phyloP scores from a whole-genome alignment of 92 coral and sea anemone genomes.

The Phenganax subtilis region DNA sequence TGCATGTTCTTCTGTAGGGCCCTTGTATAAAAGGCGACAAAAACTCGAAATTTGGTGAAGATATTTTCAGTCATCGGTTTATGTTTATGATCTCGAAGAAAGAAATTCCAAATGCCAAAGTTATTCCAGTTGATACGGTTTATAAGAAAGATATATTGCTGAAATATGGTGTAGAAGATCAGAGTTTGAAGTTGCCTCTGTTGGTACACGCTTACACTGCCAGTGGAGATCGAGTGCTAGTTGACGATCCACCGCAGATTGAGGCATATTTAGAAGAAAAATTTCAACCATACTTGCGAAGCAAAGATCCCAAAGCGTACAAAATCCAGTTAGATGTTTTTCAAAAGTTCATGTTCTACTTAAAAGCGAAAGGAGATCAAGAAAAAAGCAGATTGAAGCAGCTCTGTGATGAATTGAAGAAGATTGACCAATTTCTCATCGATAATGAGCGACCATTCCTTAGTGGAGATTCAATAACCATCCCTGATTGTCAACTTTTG shows the following conservation, averaged over 20 bases:
- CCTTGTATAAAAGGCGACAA: slow-evolving; percentile 30
- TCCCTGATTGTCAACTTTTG: slow-evolving; percentile 58
- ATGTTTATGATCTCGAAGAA: slow-evolving; percentile 70
- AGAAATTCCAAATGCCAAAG: slow-evolving; percentile 50
- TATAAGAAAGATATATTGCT: slow-evolving; percentile 52
- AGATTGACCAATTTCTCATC: slow-evolving; percentile 48
- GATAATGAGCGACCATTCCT: slow-evolving; percentile 47
- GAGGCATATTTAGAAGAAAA: slow-evolving; percentile 56
- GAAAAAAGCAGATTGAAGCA: slow-evolving; percentile 44
- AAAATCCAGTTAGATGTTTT: slow-evolving; percentile 47
- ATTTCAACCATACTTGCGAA: slow-evolving; percentile 46
- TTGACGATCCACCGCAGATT: slow-evolving; percentile 53
- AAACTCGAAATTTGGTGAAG: slow-evolving; percentile 53
- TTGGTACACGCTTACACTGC: slow-evolving; percentile 24
- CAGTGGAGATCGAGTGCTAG: slow-evolving; percentile 18
- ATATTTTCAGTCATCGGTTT: slow-evolving; percentile 74
- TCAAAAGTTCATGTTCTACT: slow-evolving; percentile 55
- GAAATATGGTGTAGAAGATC: slow-evolving; percentile 43
- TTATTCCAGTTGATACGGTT: slow-evolving; percentile 54
- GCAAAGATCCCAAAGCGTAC: slow-evolving; percentile 51
- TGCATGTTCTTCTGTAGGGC: not conserved
- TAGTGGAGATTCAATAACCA: slow-evolving; percentile 42
- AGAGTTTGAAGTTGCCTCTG: slow-evolving; percentile 26
- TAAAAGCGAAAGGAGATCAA: slow-evolving; percentile 46
- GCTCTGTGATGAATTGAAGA: slow-evolving; percentile 42